These are phyloP conservation scores for Kryptolebias ocellatus DNA, from an alignment of 2,797 vertebrate genomes.

Conservation along the genomic window DNA sequence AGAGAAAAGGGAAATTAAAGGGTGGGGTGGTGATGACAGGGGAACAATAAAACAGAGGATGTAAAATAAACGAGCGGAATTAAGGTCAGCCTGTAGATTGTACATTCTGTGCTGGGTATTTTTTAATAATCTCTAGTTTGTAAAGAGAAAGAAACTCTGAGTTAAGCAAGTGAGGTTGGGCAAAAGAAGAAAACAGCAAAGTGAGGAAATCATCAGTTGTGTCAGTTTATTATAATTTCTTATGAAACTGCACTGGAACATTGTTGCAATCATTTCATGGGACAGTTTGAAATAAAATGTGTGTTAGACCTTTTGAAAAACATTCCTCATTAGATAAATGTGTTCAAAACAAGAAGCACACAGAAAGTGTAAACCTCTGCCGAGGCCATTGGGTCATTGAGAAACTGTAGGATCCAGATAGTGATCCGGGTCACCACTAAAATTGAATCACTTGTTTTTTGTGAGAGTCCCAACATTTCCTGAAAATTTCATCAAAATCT, in stretches of 20 bases:
- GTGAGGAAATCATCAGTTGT: slow-evolving; percentile 46
- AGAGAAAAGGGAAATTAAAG: slow-evolving; percentile 51
- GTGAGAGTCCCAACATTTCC: no score
- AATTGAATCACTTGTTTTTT: no score
- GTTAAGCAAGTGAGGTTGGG: slow-evolving; percentile 38
- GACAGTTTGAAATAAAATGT: slow-evolving; percentile 25
- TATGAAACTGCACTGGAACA: slow-evolving; percentile 30
- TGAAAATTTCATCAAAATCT: neutral
- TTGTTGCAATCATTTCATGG: slow-evolving; percentile 34
- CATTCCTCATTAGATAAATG: slow-evolving; percentile 19
- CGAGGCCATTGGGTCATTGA: no score
- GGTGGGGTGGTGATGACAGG: slow-evolving; percentile 45
- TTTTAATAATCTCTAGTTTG: slow-evolving; percentile 49
- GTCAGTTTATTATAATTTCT: slow-evolving; percentile 51
- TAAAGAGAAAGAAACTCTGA: slow-evolving; percentile 22
- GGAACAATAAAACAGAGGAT: slow-evolving; percentile 55
- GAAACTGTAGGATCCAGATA: no score
- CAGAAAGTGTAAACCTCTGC: no score
- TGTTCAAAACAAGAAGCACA: slow-evolving; percentile 3
- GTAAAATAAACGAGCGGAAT: slow-evolving; percentile 58
- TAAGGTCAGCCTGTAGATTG: slow-evolving; percentile 69
- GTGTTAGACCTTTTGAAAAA: slow-evolving; percentile 19
- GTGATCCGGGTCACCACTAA: no score
- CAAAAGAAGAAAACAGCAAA: slow-evolving; percentile 38
- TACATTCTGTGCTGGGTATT: slow-evolving; percentile 43